These are phyloP conservation scores for Brachionus asplanchnoidis DNA, from an alignment of 1,140 invertebrate species.

Conservation along the genomic window DNA sequence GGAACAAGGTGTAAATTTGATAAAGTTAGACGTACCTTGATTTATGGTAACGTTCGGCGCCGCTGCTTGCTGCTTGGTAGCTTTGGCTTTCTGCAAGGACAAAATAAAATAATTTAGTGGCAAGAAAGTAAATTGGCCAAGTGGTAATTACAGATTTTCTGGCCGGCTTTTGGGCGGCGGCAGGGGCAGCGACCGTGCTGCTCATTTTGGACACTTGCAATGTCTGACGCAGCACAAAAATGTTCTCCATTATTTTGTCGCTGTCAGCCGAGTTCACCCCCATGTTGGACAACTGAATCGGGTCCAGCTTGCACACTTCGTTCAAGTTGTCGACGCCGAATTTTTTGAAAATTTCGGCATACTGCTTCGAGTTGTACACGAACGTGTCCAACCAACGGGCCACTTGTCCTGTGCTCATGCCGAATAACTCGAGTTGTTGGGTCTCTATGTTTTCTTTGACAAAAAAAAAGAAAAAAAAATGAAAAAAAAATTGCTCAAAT, in stretches of 20 bases:
- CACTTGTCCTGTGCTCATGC: conserved; percentile 14
- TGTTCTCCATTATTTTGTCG: conserved; percentile 40
- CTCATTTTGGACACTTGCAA: conserved; percentile 12
- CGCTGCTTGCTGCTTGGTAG: neutral
- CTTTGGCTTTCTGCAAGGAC: neutral
- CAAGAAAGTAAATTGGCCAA: neutral
- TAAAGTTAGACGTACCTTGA: conserved; percentile 5
- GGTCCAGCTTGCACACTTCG: conserved; percentile 37
- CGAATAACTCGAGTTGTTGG: neutral
- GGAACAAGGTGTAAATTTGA: neutral
- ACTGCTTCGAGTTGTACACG: conserved; percentile 25
- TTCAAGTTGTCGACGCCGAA: conserved; percentile 35
- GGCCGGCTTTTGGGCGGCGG: neutral
- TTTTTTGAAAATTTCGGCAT: conserved; percentile 36
- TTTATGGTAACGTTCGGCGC: conserved; percentile 28
- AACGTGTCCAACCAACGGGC: conserved; percentile 39
- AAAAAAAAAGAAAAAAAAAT: neutral
- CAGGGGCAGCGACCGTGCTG: neutral
- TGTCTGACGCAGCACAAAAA: conserved; percentile 17
- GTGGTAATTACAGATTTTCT: neutral
- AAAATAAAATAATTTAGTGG: neutral
- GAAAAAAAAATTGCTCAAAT: neutral
- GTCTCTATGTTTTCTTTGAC: neutral
- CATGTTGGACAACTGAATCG: conserved; percentile 16
- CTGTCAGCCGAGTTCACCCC: neutral